Conservation (phyloP, 1,140 invertebrate genomes). For the Acromyrmex heyeri region DNA sequence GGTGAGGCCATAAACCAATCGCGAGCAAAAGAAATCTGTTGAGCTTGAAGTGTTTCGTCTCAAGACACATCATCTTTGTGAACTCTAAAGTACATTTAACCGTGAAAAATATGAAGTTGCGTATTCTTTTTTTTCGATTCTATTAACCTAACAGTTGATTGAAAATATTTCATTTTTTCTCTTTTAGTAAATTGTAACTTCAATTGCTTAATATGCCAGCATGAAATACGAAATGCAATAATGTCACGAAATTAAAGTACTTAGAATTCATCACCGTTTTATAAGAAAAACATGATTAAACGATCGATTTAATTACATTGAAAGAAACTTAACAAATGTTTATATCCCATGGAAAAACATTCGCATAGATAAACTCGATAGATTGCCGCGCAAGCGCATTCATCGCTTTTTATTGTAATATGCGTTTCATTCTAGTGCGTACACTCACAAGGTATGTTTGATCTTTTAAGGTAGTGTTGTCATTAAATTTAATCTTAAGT, state of each 20-base stretch:
- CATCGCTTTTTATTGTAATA: not conserved
- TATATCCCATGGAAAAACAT: not conserved
- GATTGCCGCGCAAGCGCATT: not conserved
- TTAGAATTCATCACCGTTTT: not conserved
- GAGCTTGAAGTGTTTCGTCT: not conserved
- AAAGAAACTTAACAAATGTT: not conserved
- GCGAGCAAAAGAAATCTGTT: conserved; percentile 26
- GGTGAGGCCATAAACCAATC: conserved; percentile 25
- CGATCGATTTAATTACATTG: not conserved
- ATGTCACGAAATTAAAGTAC: not conserved
- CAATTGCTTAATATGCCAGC: not conserved
- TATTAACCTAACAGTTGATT: too few relatives aligned
- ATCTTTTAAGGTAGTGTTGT: not conserved
- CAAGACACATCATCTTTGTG: not conserved
- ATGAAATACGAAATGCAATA: not conserved
- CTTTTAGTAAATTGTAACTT: not conserved
- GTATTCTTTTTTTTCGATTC: not conserved
- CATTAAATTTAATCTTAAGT: not conserved
- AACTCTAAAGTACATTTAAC: not conserved
- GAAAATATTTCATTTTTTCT: not conserved
- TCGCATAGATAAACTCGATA: not conserved
- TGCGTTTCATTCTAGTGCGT: not conserved
- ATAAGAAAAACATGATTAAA: not conserved
- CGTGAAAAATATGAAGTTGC: not conserved
- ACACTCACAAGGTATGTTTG: not conserved